Conservation (phyloP, 2,113 vertebrate species). For the Motacilla alba region DNA sequence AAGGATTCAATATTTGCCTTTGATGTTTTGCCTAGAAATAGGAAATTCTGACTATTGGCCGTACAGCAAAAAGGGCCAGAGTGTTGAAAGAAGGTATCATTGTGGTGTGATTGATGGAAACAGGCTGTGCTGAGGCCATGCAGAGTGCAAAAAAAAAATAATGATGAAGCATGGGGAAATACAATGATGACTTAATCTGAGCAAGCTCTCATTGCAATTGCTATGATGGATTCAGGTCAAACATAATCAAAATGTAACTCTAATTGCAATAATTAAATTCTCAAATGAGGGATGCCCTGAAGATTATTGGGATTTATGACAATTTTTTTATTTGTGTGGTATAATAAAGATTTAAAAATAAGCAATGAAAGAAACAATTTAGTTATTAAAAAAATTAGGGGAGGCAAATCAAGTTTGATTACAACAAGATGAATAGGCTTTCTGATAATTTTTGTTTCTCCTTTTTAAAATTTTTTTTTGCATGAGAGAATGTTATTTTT, state of each 20-base stretch:
- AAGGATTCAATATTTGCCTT: not conserved
- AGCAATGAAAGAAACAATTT: not conserved
- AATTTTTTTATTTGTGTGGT: not conserved
- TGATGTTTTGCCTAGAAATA: not conserved
- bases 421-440: not conserved
- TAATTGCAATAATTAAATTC: not conserved
- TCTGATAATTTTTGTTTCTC: not conserved
- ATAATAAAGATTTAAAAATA: not conserved
- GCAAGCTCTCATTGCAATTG: constrained; percentile 16
- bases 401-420: not conserved
- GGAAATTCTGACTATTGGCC: not conserved
- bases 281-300: constrained; percentile 5
- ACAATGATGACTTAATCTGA: constrained; percentile 16
- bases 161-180: not conserved
- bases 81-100: not conserved
- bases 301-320: constrained; percentile 10
- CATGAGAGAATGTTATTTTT: not conserved
- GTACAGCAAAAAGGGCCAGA: not conserved
- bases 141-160: not conserved
- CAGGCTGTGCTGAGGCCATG: not conserved
- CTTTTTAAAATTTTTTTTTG: not conserved
- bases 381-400: not conserved
- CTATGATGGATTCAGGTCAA: constrained; percentile 16
- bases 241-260: constrained; percentile 19
- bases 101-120: not conserved